Evolutionary conservation across 2,797 vertebrate genomes (phyloP).

Genomic region (Poeciliopsis turneri): DNA sequence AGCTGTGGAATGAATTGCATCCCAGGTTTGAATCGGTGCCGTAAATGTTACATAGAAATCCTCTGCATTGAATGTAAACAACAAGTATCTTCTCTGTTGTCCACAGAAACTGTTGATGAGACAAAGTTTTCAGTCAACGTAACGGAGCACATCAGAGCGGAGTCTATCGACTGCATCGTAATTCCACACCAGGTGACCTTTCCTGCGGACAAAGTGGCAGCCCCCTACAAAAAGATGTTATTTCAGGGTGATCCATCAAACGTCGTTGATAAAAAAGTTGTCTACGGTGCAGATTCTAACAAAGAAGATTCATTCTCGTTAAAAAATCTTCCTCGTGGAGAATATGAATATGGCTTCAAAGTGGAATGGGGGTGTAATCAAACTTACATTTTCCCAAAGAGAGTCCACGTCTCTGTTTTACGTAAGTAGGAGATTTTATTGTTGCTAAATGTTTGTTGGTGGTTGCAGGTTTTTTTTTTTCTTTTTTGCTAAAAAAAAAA

Average conservation of each 20-base stretch:
- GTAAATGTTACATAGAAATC: neutral
- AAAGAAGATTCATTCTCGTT: rapidly evolving
- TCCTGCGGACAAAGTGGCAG: neutral
- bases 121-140: constrained; percentile 27
- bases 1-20: constrained; percentile 4
- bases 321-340: neutral
- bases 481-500: no score
- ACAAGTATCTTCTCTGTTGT: neutral
- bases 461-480: no score
- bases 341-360: constrained; percentile 27
- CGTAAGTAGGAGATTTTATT: constrained; percentile 23
- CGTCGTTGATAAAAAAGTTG: rapidly evolving
- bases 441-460: neutral
- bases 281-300: rapidly evolving
- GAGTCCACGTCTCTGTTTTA: constrained; percentile 25
- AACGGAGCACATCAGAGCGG: neutral
- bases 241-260: constrained; percentile 20
- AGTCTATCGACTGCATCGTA: neutral
- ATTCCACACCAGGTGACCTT: constrained; percentile 12
- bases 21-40: constrained; percentile 7
- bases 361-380: constrained; percentile 34
- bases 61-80: neutral
- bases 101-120: constrained; percentile 13
- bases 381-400: constrained; percentile 22
- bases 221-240: constrained; percentile 6